A percentile compares a stretch with the other conserved stretches of the same genome.
phyloP scores from a whole-genome alignment of 2,888 invertebrate genomes.

The Nezara viridula region DNA sequence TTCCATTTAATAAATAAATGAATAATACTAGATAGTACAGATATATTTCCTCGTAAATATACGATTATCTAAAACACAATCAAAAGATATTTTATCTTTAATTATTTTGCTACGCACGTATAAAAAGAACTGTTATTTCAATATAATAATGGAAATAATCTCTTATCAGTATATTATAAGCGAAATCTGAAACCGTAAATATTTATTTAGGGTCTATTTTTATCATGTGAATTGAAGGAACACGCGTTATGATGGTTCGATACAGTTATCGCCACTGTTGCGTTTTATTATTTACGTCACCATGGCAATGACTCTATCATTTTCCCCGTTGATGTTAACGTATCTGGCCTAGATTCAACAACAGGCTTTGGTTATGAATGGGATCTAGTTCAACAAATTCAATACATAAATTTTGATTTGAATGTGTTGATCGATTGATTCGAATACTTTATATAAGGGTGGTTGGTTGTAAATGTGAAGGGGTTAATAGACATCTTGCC shows the following conservation, averaged over 20 bases:
- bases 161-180: not conserved
- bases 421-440: no score
- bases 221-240: not conserved
- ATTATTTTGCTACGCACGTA: not conserved
- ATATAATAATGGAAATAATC: not conserved
- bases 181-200: slow-evolving; percentile 2
- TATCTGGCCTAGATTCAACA: not conserved
- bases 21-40: not conserved
- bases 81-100: not conserved
- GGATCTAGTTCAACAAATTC: not conserved
- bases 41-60: not conserved
- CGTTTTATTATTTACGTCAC: slow-evolving; percentile 17
- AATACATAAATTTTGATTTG: no score
- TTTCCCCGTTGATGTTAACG: not conserved
- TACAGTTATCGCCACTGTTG: slow-evolving; percentile 13
- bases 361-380: not conserved
- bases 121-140: slow-evolving; percentile 9
- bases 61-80: not conserved
- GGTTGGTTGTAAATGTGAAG: no score
- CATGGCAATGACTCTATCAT: not conserved
- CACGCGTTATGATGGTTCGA: not conserved
- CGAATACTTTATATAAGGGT: no score
- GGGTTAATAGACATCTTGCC: no score
- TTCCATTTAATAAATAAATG: not conserved
- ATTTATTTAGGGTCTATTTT: slow-evolving; percentile 1